Conservation (phyloP, 2,113 vertebrate species). For the Thryonomys swinderianus region DNA sequence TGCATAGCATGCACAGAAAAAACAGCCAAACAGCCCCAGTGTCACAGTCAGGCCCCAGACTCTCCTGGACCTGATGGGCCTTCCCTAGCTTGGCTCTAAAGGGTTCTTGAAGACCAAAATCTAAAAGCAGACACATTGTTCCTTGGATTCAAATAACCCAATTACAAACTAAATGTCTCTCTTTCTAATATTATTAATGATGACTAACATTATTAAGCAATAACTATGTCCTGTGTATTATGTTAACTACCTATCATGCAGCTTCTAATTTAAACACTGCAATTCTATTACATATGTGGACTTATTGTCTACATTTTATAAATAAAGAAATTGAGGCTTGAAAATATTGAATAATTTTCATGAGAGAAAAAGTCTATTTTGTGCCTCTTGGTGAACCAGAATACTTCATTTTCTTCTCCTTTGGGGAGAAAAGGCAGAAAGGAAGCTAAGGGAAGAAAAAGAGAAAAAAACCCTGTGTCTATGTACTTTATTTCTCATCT, state of each 20-base stretch:
- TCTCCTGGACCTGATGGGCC: background rate
- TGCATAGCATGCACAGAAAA: background rate
- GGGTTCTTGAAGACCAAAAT: background rate
- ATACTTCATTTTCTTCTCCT: background rate
- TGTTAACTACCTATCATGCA: background rate
- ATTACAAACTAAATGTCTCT: background rate
- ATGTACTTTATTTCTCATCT: no score
- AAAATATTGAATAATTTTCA: background rate
- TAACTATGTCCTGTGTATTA: background rate
- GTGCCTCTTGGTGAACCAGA: background rate
- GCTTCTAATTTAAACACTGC: background rate
- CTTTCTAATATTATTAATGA: background rate
- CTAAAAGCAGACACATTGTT: accelerated
- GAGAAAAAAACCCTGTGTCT: background rate
- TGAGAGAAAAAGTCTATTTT: background rate
- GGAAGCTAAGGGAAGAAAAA: background rate
- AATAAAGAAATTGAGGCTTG: background rate
- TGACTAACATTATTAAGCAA: background rate
- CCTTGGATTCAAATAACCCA: background rate
- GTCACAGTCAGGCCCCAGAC: background rate
- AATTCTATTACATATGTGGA: background rate
- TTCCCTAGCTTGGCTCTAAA: background rate
- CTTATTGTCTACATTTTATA: background rate
- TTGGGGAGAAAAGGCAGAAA: background rate
- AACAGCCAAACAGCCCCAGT: background rate